These are phyloP conservation scores for Sebastes hubbsi DNA, from an alignment of 2,797 vertebrate species.

Conservation along the genomic window DNA sequence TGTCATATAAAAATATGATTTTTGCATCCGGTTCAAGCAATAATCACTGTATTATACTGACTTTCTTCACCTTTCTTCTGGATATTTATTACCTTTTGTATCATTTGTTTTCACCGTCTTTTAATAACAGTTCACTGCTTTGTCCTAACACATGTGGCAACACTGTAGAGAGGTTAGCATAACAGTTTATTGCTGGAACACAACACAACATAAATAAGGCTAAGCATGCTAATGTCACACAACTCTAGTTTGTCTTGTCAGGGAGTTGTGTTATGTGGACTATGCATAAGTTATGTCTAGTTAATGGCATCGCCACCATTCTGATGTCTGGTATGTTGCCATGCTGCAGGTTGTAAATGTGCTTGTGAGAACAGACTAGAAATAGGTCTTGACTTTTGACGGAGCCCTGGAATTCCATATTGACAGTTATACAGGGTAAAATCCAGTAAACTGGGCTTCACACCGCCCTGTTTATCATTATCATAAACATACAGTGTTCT, in stretches of 20 bases:
- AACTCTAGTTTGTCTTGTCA: constrained; percentile 8
- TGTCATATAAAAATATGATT: background rate
- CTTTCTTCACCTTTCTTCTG: background rate
- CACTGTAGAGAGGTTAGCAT: background rate
- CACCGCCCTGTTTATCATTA: constrained; percentile 8
- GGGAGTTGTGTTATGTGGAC: constrained; percentile 10
- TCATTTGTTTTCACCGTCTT: background rate
- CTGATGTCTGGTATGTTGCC: constrained; percentile 18
- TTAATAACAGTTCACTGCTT: background rate
- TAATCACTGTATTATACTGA: background rate
- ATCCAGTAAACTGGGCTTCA: constrained; percentile 17
- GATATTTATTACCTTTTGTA: background rate
- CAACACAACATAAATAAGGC: constrained; percentile 7
- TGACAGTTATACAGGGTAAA: constrained; percentile 28
- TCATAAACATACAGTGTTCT: constrained; percentile 28
- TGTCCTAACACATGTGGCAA: background rate
- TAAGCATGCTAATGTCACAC: constrained; percentile 9
- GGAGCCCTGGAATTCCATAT: constrained; percentile 25
- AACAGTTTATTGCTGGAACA: constrained; percentile 8
- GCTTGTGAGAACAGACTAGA: constrained; percentile 35
- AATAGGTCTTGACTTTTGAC: constrained; percentile 35
- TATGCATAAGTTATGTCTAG: constrained; percentile 25
- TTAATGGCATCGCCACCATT: constrained; percentile 7
- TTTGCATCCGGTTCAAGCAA: background rate
- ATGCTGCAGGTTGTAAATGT: constrained; percentile 33